Evolutionary conservation across 2,797 vertebrate species (phyloP).

Genomic region (Basileuterus tristriatus): DNA sequence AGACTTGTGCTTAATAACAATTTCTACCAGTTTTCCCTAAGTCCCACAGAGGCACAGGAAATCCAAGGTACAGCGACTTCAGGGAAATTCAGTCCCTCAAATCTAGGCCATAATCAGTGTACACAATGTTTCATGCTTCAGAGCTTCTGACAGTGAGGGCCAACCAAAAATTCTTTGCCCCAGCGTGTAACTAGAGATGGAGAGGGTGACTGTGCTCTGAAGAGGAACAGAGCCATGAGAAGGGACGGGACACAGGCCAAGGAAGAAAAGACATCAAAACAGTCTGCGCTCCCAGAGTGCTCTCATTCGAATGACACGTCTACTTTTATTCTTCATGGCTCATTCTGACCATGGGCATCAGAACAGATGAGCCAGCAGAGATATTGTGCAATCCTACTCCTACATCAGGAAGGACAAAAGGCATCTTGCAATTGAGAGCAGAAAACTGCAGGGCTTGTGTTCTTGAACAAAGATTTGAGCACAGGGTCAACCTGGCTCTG

Average conservation of each 20-base stretch:
- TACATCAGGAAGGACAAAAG: background rate
- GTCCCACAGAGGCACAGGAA: background rate
- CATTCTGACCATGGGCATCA: slow-evolving; percentile 4
- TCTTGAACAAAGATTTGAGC: background rate
- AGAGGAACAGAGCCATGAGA: background rate
- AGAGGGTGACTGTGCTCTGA: background rate
- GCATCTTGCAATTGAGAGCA: background rate
- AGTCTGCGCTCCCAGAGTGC: background rate
- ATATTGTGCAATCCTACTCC: background rate
- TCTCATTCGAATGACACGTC: background rate
- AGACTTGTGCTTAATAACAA: background rate
- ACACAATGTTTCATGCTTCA: background rate
- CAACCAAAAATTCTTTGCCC: slow-evolving; percentile 6
- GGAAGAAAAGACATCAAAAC: background rate
- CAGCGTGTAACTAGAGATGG: background rate
- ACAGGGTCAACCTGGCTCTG: background rate
- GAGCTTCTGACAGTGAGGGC: background rate
- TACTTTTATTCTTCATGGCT: slow-evolving; percentile 41
- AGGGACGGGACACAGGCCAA: background rate
- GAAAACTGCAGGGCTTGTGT: background rate
- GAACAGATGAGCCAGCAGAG: slow-evolving; percentile 14
- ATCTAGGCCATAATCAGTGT: background rate
- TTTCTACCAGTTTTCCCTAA: background rate
- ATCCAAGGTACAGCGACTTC: background rate
- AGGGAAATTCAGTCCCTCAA: background rate